A percentile compares a stretch with the other conserved stretches of the same genome.
Conservation (phyloP, 2,888 invertebrate genomes). For the Drymonia ruficornis region DNA sequence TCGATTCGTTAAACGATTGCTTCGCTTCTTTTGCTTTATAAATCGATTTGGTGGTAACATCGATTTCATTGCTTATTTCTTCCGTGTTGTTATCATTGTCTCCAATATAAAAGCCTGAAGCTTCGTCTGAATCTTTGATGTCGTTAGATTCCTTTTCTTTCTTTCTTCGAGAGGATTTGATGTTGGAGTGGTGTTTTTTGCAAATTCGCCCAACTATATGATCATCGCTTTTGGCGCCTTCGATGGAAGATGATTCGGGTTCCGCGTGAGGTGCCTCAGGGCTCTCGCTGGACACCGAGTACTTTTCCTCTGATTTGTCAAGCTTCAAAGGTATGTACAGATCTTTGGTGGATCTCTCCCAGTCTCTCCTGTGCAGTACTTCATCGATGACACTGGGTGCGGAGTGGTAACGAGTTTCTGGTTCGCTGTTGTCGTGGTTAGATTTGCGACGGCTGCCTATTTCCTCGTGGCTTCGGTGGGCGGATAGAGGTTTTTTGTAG, state of each 20-base stretch:
- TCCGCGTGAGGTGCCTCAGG: constrained; percentile 47
- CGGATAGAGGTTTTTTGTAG: constrained; percentile 59
- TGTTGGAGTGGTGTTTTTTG: constrained; percentile 74
- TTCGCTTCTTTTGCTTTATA: constrained; percentile 66
- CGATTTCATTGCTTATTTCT: constrained; percentile 10
- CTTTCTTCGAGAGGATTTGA: constrained; percentile 64
- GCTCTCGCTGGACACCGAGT: constrained; percentile 40
- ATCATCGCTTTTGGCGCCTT: constrained; percentile 47
- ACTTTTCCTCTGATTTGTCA: constrained; percentile 9
- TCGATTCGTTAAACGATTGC: constrained; percentile 69
- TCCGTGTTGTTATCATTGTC: constrained; percentile 41
- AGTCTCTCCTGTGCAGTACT: constrained; percentile 71
- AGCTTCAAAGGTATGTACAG: constrained; percentile 66
- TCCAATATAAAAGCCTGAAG: constrained; percentile 65
- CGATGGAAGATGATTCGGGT: constrained; percentile 50
- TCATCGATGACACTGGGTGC: constrained; percentile 78
- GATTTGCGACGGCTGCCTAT: constrained; percentile 60
- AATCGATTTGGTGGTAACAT: constrained; percentile 31
- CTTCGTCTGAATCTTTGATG: constrained; percentile 67
- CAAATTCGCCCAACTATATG: constrained; percentile 47
- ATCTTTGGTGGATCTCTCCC: constrained; percentile 72
- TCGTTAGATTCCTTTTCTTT: constrained; percentile 59
- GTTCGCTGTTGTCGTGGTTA: constrained; percentile 45
- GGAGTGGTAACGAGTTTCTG: constrained; percentile 68
- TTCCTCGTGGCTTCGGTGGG: constrained; percentile 75